phyloP scores from a whole-genome alignment of 2,888 invertebrate species.

The Dasypolia templi region DNA sequence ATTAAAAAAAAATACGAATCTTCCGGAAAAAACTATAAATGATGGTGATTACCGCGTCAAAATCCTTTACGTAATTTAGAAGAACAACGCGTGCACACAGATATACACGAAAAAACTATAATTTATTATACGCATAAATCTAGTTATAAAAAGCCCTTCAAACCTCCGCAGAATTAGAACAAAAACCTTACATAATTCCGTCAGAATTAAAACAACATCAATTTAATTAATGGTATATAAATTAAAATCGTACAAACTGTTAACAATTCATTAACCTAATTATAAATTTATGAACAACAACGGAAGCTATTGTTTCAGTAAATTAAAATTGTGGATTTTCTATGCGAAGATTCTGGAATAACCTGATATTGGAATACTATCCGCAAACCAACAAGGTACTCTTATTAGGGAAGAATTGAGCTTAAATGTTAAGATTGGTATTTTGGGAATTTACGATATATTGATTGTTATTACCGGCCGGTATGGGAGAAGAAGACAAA shows the following conservation, averaged over 20 bases:
- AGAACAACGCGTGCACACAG: not conserved
- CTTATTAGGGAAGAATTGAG: not conserved
- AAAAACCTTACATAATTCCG: conserved; percentile 1
- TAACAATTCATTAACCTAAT: conserved; percentile 32
- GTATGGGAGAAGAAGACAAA: not conserved
- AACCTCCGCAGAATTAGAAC: conserved; percentile 8
- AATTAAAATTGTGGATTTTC: conserved; percentile 24
- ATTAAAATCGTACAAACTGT: conserved; percentile 20
- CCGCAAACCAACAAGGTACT: not conserved
- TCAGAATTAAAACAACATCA: conserved; percentile 15
- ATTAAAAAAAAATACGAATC: too few relatives aligned
- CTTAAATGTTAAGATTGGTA: not conserved
- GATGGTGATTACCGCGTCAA: not conserved
- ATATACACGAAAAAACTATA: not conserved
- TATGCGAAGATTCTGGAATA: not conserved
- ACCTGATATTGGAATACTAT: conserved; percentile 10
- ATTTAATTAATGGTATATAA: conserved; percentile 15
- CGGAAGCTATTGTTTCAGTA: conserved; percentile 20
- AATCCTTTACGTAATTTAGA: not conserved
- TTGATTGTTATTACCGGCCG: not conserved
- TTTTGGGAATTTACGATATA: not conserved
- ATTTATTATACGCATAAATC: not conserved
- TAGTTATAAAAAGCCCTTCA: not conserved
- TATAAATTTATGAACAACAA: conserved; percentile 11
- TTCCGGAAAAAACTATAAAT: too few relatives aligned